Evolutionary conservation across 1,140 invertebrate genomes (phyloP), one percentile per base, ranked within the genome.

Genomic region (Nymphalis io): DNA sequence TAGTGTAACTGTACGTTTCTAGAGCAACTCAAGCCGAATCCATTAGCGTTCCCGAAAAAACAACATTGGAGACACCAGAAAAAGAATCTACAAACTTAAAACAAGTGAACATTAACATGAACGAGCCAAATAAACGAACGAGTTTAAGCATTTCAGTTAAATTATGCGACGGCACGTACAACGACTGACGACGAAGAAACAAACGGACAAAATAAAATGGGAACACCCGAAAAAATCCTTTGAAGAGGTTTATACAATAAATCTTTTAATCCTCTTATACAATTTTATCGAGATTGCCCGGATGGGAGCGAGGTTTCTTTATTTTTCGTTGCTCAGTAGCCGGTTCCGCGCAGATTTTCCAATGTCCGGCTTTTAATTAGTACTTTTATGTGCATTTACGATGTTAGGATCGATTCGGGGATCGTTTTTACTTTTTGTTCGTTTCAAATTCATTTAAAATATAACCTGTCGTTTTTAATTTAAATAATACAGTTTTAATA

Each of bases 231-330:
- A 90, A 88, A 84, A 86, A 86, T 84, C 79, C 86, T 87, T 85
- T 85, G 81, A 85, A 85, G 77, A 87, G 84, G 82, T 86, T 88
- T 88, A 83, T 84, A 85, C 80, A 78, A 85, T 86, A 89, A 89
- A 90, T 88, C 88, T 84, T 84, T 87, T 90, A 88, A 89, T 89
- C 87, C 82, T 87, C 84, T 87, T 87, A 87, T 80, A 84, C 81
- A 88, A 90, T 90, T 90, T 88, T 84, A 89, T 88, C 88, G 84
- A 83, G 85, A 89, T 89, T 82, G 85, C 76, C 80, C 67, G 79
- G 62, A 77, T 79, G 67, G 76, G 75, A 75, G 53, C 74, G 33
- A 44, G 60, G 58, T 64, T 79, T 70, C 64, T 77, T 82, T 81
- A 76, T 81, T 80, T 79, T 80, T 82, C 68, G 60, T 69, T 69